These are phyloP conservation scores for Cryptus armator DNA, from an alignment of 2,888 invertebrate genomes.

Conservation along the genomic window DNA sequence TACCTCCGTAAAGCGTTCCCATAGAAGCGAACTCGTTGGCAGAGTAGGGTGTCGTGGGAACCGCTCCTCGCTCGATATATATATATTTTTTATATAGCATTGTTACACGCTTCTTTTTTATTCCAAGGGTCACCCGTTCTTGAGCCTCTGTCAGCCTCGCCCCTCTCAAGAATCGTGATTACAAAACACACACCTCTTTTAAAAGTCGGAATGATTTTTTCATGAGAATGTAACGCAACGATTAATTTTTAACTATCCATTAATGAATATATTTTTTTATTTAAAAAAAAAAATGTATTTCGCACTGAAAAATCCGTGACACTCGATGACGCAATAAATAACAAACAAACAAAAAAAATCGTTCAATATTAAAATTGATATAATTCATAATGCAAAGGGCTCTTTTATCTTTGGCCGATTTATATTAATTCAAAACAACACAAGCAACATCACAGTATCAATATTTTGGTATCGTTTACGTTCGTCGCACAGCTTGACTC, in stretches of 20 bases:
- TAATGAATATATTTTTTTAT: too few relatives aligned
- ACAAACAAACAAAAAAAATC: too few relatives aligned
- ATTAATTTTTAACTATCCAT: background rate
- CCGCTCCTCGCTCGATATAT: conserved; percentile 77
- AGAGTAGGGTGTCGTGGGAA: conserved; percentile 80
- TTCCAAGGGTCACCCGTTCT: conserved; percentile 71
- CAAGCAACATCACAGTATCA: background rate
- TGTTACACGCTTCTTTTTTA: conserved; percentile 66
- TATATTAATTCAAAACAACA: background rate
- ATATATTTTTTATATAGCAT: conserved; percentile 70
- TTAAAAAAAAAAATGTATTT: too few relatives aligned
- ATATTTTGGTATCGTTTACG: background rate
- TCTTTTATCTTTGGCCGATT: too few relatives aligned
- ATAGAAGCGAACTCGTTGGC: conserved; percentile 73
- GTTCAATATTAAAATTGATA: too few relatives aligned
- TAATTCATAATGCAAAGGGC: too few relatives aligned
- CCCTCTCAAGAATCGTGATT: conserved; percentile 46
- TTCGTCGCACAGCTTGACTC: background rate
- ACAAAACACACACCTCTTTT: conserved; percentile 13
- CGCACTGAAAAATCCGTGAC: too few relatives aligned
- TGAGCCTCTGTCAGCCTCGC: conserved; percentile 50
- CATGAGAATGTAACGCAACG: conserved; percentile 9
- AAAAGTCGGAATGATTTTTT: conserved; percentile 13
- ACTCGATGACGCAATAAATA: too few relatives aligned
- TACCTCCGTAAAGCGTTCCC: conserved; percentile 75